Percentiles rank a stretch among this genome's conserved stretches.
phyloP scores from a whole-genome alignment of 2,888 invertebrate species.

The Melipona bicolor region DNA sequence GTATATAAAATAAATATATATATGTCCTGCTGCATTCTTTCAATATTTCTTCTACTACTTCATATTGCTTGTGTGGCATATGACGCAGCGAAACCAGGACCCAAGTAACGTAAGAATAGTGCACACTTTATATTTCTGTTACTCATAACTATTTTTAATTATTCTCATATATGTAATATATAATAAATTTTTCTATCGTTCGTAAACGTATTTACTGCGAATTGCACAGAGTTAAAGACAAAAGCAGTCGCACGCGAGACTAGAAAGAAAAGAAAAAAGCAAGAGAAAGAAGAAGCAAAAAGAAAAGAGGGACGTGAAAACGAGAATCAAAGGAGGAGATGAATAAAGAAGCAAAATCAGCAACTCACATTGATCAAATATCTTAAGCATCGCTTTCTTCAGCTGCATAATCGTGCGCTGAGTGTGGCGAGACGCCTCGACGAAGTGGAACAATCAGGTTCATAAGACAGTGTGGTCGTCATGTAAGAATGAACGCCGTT shows the following conservation, averaged over 20 bases:
- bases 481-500: constrained; percentile 45
- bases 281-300: not conserved
- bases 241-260: not conserved
- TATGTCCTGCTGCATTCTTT: not conserved
- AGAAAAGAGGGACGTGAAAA: not conserved
- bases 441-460: constrained; percentile 56
- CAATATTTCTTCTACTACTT: not conserved
- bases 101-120: not conserved
- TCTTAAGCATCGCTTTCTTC: constrained; percentile 81
- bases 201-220: not conserved
- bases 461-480: constrained; percentile 48
- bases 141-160: not conserved
- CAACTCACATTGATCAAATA: constrained; percentile 80
- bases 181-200: not conserved
- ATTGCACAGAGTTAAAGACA: not conserved
- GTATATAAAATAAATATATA: not conserved
- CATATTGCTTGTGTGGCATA: not conserved
- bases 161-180: not conserved
- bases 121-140: not conserved
- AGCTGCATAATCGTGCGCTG: constrained; percentile 79
- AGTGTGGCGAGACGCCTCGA: constrained; percentile 59
- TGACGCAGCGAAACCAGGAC: not conserved
- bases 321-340: not conserved
- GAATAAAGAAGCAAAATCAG: not conserved
- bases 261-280: not conserved